Evolutionary conservation across 30 jellyfish, hydroid and myxozoan genomes (phyloP), one percentile per base, ranked within the genome.

Genomic region (Chrysaora quinquecirrha): DNA sequence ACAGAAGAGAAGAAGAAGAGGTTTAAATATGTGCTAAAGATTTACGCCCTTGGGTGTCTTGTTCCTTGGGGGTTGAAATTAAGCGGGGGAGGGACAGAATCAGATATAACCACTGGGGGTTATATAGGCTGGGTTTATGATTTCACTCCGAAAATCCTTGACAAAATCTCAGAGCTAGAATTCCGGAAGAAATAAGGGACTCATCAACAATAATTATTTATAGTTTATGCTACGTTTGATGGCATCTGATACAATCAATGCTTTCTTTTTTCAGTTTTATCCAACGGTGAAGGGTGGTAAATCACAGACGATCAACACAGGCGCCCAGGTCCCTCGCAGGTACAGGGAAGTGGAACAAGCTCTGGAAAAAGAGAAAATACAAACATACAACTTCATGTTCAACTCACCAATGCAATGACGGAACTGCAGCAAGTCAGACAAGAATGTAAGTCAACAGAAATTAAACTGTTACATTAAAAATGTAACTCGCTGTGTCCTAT

Each of bases 341-440:
- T 85, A 85, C 61, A 69, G 96, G 38, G 99, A 95, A 47, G 93
- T 84, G 6, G 99, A 95, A 43, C 95, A 82, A 60, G 97, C 99
- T 2, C 85, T 95, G 31, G 99, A 89, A 63, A 95, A 89, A 74
- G 99, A 88, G 70, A 95, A 88, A 95, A 95, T 52, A 91, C 97
- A 1, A 95, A 95, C 80, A 87, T 95, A 1, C 99, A 95, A 50
- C 96, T 95, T 12, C 99, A 95, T 70, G 87, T 95, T 7, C 99
- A 95, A 75, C 85, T 95, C 62, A 93, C 94, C 35, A 95, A 95
- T 48, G 94, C 99, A 28, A 56, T 79, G 77, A 87, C 80, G 34
- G 99, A 95, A 33, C 47, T 89, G 56, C 90, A 69, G 20, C 89
- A 65, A 65, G 92, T 83, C 34, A 89, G 96, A 58, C 34, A 93